A percentile compares a stretch with the other conserved stretches of the same genome.
These are phyloP conservation scores for Alviniconcha strummeri DNA, from an alignment of 2,888 invertebrate species.

Conservation along the genomic window DNA sequence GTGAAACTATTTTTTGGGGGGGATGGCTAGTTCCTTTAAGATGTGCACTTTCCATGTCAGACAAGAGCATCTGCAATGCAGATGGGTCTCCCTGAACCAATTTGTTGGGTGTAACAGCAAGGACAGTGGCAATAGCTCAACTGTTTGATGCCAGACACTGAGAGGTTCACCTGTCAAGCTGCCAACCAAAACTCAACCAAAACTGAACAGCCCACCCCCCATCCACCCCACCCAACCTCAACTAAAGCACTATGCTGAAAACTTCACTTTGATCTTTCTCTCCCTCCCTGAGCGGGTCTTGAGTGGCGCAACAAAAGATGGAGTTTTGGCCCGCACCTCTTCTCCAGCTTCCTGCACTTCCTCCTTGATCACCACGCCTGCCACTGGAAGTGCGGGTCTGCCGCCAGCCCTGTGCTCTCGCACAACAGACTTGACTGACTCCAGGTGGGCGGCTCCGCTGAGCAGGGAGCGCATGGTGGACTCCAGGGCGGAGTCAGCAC, in stretches of 20 bases:
- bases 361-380: neutral
- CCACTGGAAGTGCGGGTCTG: neutral
- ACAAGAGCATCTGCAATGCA: too few species aligned
- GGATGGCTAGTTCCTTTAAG: too few species aligned
- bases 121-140: too few species aligned
- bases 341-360: neutral
- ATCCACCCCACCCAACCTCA: too few species aligned
- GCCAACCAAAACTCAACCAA: too few species aligned
- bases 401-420: neutral
- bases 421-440: neutral
- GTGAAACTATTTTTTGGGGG: too few species aligned
- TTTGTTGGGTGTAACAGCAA: too few species aligned
- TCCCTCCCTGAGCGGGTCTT: conserved; percentile 32
- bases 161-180: too few species aligned
- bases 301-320: conserved; percentile 14
- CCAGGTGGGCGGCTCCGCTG: neutral
- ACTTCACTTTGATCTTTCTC: conserved; percentile 24
- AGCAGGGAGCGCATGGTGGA: conserved; percentile 10
- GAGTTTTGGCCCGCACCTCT: neutral
- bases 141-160: too few species aligned
- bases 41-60: too few species aligned
- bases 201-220: too few species aligned
- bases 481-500: neutral
- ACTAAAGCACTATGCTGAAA: neutral
- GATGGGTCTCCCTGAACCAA: too few species aligned